Percentiles rank a stretch among this genome's conserved stretches.
phyloP scores from a whole-genome alignment of 2,797 vertebrate genomes.

The Gallinago solitaria region DNA sequence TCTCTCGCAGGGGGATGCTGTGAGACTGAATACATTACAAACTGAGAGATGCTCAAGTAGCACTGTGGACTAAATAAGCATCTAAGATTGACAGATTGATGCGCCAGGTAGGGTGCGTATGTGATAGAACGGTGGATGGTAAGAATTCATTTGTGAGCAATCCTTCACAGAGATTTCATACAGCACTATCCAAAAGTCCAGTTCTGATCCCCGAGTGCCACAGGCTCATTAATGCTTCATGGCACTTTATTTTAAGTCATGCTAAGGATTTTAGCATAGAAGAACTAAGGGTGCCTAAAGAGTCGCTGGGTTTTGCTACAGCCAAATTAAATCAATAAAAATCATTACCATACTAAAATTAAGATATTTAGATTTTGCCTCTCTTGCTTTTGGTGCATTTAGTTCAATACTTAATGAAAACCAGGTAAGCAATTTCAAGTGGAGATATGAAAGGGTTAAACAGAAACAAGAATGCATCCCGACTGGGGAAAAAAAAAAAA shows the following conservation, averaged over 20 bases:
- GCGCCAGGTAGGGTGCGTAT: background rate
- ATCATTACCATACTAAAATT: background rate
- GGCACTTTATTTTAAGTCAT: background rate
- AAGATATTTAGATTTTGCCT: background rate
- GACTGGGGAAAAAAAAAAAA: background rate
- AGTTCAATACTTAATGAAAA: background rate
- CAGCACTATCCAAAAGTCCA: background rate
- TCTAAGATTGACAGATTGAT: background rate
- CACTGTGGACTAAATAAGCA: background rate
- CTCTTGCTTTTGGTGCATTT: background rate
- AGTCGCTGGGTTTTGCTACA: background rate
- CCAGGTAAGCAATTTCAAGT: background rate
- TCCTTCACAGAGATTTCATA: background rate
- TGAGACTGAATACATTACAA: conserved; percentile 5
- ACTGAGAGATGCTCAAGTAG: background rate
- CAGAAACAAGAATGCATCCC: background rate
- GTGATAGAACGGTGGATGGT: background rate
- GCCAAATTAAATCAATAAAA: background rate
- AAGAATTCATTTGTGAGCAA: background rate
- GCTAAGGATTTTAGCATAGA: background rate
- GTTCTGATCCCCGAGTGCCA: background rate
- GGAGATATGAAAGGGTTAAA: background rate
- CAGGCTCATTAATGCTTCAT: background rate
- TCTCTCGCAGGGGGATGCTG: background rate
- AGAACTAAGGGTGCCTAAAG: background rate